Evolutionary conservation across 1,140 invertebrate genomes (phyloP).

Genomic region (Ips typographus): DNA sequence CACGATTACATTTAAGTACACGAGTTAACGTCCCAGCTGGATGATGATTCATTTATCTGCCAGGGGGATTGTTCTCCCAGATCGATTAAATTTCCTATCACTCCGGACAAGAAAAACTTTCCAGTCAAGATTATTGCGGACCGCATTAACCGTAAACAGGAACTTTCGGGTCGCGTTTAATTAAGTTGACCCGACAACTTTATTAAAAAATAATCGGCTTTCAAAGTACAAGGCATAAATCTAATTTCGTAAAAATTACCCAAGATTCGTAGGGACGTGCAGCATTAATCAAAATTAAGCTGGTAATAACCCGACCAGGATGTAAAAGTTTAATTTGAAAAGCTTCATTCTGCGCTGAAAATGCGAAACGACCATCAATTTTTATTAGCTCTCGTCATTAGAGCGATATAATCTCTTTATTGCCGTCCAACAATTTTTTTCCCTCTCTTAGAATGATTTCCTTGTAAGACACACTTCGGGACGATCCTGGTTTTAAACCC

Average conservation of each 20-base stretch:
- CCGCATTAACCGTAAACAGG: neutral
- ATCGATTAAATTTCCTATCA: neutral
- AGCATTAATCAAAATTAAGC: slow-evolving; percentile 40
- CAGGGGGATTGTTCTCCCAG: neutral
- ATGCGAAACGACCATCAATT: slow-evolving; percentile 32
- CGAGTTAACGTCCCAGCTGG: slow-evolving; percentile 4
- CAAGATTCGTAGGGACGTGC: slow-evolving; percentile 9
- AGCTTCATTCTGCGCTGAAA: slow-evolving; percentile 21
- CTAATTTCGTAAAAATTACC: slow-evolving; percentile 21
- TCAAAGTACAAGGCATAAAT: slow-evolving; percentile 21
- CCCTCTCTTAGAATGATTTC: neutral
- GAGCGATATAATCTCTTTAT: slow-evolving; percentile 20
- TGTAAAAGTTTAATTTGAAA: slow-evolving; percentile 34
- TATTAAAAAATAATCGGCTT: slow-evolving; percentile 15
- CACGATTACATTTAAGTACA: slow-evolving; percentile 18
- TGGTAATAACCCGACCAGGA: slow-evolving; percentile 30
- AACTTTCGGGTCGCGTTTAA: slow-evolving; percentile 3
- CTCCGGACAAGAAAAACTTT: neutral
- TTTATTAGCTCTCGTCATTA: slow-evolving; percentile 36
- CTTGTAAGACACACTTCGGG: too few relatives aligned
- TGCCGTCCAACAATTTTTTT: neutral
- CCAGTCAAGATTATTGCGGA: neutral
- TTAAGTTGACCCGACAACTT: slow-evolving; percentile 6
- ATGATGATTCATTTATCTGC: slow-evolving; percentile 1
- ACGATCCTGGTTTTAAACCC: too few relatives aligned